Conservation (phyloP, 2,888 invertebrate genomes). For the Spodoptera exigua region DNA sequence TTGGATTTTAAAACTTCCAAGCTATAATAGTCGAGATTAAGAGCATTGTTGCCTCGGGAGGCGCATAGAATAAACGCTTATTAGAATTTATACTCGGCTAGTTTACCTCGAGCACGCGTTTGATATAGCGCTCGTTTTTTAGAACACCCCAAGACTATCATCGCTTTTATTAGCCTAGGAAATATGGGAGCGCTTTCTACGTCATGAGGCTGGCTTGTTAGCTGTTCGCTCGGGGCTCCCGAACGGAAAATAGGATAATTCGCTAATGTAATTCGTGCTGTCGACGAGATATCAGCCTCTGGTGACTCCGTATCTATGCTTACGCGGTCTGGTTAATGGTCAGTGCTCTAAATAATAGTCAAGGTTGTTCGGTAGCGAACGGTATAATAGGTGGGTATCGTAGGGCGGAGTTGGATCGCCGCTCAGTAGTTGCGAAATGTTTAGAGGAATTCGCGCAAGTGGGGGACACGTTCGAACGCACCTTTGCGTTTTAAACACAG, state of each 20-base stretch:
- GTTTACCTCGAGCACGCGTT: conserved; percentile 67
- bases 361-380: conserved; percentile 86
- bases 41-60: conserved; percentile 84
- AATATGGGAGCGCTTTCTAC: conserved; percentile 79
- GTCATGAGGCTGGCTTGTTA: conserved; percentile 77
- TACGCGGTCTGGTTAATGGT: conserved; percentile 75
- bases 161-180: conserved; percentile 81
- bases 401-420: conserved; percentile 78
- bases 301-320: conserved; percentile 78
- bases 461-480: conserved; percentile 79
- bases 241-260: conserved; percentile 82
- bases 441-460: conserved; percentile 75
- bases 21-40: conserved; percentile 86
- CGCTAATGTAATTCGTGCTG: conserved; percentile 79
- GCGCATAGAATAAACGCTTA: conserved; percentile 79
- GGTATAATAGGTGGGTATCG: conserved; percentile 82
- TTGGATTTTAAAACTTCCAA: conserved; percentile 80
- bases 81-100: conserved; percentile 82
- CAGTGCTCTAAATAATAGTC: conserved; percentile 78
- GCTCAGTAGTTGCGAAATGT: conserved; percentile 74
- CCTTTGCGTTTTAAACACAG: conserved; percentile 75
- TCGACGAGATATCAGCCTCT: conserved; percentile 82
- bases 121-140: conserved; percentile 79
- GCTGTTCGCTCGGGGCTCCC: conserved; percentile 71
- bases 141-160: conserved; percentile 77